Percentiles rank a stretch among this genome's conserved stretches.
phyloP scores from a whole-genome alignment of 2,888 invertebrate genomes.

The Chelonus formosanus region DNA sequence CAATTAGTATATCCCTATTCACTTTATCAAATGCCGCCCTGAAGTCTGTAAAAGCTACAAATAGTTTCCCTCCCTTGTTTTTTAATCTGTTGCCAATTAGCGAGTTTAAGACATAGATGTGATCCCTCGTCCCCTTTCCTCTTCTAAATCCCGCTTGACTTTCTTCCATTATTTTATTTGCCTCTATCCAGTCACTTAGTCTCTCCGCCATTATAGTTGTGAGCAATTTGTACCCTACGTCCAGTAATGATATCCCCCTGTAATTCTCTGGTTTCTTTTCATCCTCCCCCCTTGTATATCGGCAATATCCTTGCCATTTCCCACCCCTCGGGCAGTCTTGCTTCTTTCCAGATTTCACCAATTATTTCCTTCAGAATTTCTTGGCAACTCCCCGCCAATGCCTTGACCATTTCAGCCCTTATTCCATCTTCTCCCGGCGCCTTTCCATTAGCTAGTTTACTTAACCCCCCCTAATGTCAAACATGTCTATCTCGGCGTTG shows the following conservation, averaged over 20 bases:
- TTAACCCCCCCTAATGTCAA: too few relatives aligned
- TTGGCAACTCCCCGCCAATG: background rate
- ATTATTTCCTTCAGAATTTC: conserved; percentile 7
- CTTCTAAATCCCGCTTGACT: background rate
- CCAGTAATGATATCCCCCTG: conserved; percentile 22
- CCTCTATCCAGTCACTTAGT: background rate
- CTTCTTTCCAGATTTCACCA: conserved; percentile 10
- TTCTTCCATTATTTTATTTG: background rate
- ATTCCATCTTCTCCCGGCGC: conserved; percentile 25
- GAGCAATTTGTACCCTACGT: conserved; percentile 13
- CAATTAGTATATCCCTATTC: background rate
- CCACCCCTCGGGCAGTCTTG: conserved; percentile 19
- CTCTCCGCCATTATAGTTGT: background rate
- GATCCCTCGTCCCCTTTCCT: background rate
- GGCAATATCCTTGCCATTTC: conserved; percentile 17
- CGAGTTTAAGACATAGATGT: background rate
- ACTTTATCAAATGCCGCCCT: background rate
- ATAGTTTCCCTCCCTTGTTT: background rate
- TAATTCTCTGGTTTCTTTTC: conserved; percentile 5
- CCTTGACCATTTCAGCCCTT: conserved; percentile 28
- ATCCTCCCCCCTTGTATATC: conserved; percentile 22
- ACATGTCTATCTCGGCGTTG: too few relatives aligned
- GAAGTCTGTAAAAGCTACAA: background rate
- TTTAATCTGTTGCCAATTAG: background rate
- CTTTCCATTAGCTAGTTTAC: conserved; percentile 2